Conservation (phyloP, 2,797 vertebrate genomes). For the Lagocephalus sceleratus region DNA sequence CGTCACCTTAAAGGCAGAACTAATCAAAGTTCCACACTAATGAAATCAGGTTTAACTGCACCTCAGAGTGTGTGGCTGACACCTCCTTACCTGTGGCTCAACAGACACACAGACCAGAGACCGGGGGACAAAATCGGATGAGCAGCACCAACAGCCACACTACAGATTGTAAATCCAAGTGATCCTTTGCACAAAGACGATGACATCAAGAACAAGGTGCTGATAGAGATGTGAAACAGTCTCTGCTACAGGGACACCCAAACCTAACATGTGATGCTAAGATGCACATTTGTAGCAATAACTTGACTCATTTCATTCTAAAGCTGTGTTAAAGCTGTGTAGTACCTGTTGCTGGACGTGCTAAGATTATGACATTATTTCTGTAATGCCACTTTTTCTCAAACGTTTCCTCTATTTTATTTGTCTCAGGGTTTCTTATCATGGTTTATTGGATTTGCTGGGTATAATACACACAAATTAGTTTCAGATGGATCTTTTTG, state of each 20-base stretch:
- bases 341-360: neutral
- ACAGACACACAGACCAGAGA: slow-evolving; percentile 48
- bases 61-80: slow-evolving; percentile 27
- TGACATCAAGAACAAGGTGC: too few species aligned
- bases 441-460: too few species aligned
- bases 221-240: too few species aligned
- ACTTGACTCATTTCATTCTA: neutral
- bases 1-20: slow-evolving; percentile 19
- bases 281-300: neutral
- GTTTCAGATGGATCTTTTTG: too few species aligned
- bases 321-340: too few species aligned
- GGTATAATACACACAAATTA: too few species aligned
- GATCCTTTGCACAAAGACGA: slow-evolving; percentile 18
- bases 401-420: too few species aligned
- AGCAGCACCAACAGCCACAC: neutral
- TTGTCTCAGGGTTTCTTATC: too few species aligned
- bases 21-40: slow-evolving; percentile 30
- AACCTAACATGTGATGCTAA: too few species aligned
- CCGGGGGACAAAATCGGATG: slow-evolving; percentile 53
- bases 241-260: slow-evolving; percentile 1
- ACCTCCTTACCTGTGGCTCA: slow-evolving; percentile 28
- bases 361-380: too few species aligned
- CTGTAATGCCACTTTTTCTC: neutral
- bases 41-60: slow-evolving; percentile 33
- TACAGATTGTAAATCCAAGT: slow-evolving; percentile 40